Percentiles rank a stretch among this genome's conserved stretches.
Conservation (phyloP, 2,888 invertebrate genomes). For the Cheilosia vernalis region DNA sequence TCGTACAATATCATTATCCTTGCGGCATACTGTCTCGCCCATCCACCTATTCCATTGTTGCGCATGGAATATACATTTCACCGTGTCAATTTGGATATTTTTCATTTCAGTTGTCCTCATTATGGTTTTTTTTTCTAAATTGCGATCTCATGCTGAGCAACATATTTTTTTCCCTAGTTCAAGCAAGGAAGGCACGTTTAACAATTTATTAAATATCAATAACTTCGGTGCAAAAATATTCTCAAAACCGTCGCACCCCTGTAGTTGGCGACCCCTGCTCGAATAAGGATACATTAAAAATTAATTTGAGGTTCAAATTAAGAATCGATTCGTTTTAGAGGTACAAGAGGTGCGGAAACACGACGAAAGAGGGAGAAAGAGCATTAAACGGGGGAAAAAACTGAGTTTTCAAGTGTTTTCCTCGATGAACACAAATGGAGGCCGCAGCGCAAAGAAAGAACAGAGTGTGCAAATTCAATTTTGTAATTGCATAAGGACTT, state of each 20-base stretch:
- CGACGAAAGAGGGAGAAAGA: background rate
- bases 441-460: slow-evolving; percentile 6
- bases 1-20: slow-evolving; percentile 68
- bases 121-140: slow-evolving; percentile 12
- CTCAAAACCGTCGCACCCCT: background rate
- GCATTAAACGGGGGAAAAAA: slow-evolving; percentile 12
- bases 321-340: slow-evolving; percentile 61
- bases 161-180: slow-evolving; percentile 26
- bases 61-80: slow-evolving; percentile 44
- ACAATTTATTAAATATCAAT: background rate
- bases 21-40: slow-evolving; percentile 52
- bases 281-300: slow-evolving; percentile 63
- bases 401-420: slow-evolving; percentile 61
- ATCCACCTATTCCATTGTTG: slow-evolving; percentile 45
- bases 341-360: background rate
- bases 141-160: slow-evolving; percentile 50
- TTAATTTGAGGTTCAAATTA: slow-evolving; percentile 71
- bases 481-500: slow-evolving; percentile 74
- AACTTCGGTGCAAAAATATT: background rate
- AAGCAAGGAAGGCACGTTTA: background rate
- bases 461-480: slow-evolving; percentile 72
- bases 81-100: slow-evolving; percentile 47
- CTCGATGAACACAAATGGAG: slow-evolving; percentile 41
- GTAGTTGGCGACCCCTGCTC: background rate
- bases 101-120: slow-evolving; percentile 2